A percentile compares a stretch with the other conserved stretches of the same genome.
These are phyloP conservation scores for Delphinapterus leucas DNA, from an alignment of 2,113 vertebrate species.

Conservation along the genomic window DNA sequence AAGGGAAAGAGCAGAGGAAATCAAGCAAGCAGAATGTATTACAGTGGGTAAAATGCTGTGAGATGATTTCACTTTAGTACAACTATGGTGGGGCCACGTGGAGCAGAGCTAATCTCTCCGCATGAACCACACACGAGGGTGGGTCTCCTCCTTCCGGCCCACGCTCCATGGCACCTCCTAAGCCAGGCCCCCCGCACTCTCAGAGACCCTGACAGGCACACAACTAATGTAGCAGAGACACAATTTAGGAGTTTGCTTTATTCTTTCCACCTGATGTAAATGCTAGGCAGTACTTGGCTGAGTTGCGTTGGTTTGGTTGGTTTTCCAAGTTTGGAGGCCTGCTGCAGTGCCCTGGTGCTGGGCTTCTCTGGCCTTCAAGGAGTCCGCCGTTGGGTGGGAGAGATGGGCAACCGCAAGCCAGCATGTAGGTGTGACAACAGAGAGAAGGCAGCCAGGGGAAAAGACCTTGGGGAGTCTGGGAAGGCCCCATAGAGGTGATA, in stretches of 20 bases:
- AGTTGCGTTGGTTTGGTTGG: background rate
- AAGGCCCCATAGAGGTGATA: background rate
- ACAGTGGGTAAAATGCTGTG: background rate
- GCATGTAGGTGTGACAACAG: rapidly evolving
- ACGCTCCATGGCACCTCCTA: rapidly evolving
- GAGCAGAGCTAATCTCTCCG: background rate
- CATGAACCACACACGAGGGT: rapidly evolving
- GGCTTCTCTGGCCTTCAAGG: background rate
- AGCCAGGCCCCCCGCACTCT: rapidly evolving
- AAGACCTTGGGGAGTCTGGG: background rate
- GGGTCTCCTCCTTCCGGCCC: background rate
- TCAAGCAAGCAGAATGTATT: background rate
- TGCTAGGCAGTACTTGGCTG: rapidly evolving
- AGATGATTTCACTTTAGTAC: background rate
- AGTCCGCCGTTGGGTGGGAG: background rate
- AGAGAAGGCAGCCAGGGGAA: background rate
- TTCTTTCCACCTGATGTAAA: background rate
- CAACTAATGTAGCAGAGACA: background rate
- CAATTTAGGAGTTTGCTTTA: background rate
- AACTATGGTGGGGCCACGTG: rapidly evolving
- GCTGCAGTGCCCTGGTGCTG: background rate
- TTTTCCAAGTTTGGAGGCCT: background rate
- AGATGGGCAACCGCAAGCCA: background rate
- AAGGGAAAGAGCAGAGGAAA: slow-evolving; percentile 8
- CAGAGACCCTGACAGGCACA: background rate